Evolutionary conservation across 2,797 vertebrate species (phyloP), one percentile per base, ranked within the genome.

Genomic region (Taenioides sp.): DNA sequence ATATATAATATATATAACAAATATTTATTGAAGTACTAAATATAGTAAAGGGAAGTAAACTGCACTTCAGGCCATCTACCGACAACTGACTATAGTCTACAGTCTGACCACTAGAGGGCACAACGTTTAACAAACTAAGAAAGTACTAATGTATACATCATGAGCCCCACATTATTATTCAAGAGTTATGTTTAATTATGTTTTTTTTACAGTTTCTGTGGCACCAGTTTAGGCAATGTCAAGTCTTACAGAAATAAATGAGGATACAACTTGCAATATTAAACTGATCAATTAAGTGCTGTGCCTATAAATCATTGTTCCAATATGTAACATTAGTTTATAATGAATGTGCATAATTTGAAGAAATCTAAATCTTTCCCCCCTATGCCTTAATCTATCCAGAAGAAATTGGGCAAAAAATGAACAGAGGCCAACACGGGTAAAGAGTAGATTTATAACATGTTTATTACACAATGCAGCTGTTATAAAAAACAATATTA

Each of bases 401-500:
- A 25, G 12, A 58, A 16, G 4, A 27, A 58, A 58, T 1, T n/a
- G n/a, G 7, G 2, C 7, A 37, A 37, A 12, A 63, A 63, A 3
- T 4, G 18, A 27, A 75, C 43, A 67, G 7, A 75, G 34, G 47
- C 72, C 72, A 74, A 5, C 2, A 79, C 74, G 72, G 5, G 7
- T 65, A 34, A 47, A 77, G 14, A 25, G 67, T 81, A 74, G 31
- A 49, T 43, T 65, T 18, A 69, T 75, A 68, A 54, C 64, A 66
- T 14, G 70, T 89, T 92, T 88, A 90, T 85, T 92, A 75, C 66
- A 80, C 73, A 82, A 22, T 18, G 18, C 66, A 67, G 57, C 74
- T 70, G 71, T 58, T 70, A 27, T 76, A 77, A 82, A 59, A 81
- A 80, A 81, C 74, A 81, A 40, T 55, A 43, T 70, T 49, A 72